Base-by-base conservation (phyloP, 2,888 invertebrate genomes). In the Conchocele bisecta region DNA sequence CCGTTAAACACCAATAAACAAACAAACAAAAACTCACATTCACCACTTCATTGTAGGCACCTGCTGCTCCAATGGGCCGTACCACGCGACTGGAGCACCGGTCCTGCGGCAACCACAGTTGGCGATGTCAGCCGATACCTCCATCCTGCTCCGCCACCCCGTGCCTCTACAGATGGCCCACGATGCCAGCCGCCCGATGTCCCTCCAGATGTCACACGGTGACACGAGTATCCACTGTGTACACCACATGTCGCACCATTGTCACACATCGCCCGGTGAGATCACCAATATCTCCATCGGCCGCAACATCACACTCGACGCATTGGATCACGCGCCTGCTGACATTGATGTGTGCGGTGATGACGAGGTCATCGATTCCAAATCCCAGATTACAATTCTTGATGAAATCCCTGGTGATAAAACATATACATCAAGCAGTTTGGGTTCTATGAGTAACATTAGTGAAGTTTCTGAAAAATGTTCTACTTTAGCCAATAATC, bases 151-250 rank as follows among this genome's bases (percentile, higher is more conserved):
- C 31, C 81, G 75, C 13, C 82, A 78, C 41, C 79, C 79, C 17
- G 59, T 82, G 15, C 80, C 79, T 39, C 56, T 84, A 15, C 81
- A 76, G 54, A 72, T 81, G 20, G 71, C 83, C 6, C 83, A 84
- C 37, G 83, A 83, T 65, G 44, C 64, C 41, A 59, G 58, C 53
- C 73, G 57, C 44, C 60, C 67, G 28, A 56, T 70, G 29, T 59
- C 74, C 17, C 17, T 59, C 11, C 68, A 61, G 44, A 51, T 59
- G 51, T 51, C 51, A 22, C 51, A 51, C 35, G 33, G 51, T 20
- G 51, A 51, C 1, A 29, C n/a, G n/a, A n/a, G 31, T 5, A n/a
- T 31, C 13, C 13, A 15, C 28, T 56, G 46, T 57, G 33, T 59
- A 13, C 46, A 58, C 13, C 59, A 54, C 31, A 41, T 70, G 9